phyloP scores from a whole-genome alignment of 2,888 invertebrate species.

The Encarsia formosa region DNA sequence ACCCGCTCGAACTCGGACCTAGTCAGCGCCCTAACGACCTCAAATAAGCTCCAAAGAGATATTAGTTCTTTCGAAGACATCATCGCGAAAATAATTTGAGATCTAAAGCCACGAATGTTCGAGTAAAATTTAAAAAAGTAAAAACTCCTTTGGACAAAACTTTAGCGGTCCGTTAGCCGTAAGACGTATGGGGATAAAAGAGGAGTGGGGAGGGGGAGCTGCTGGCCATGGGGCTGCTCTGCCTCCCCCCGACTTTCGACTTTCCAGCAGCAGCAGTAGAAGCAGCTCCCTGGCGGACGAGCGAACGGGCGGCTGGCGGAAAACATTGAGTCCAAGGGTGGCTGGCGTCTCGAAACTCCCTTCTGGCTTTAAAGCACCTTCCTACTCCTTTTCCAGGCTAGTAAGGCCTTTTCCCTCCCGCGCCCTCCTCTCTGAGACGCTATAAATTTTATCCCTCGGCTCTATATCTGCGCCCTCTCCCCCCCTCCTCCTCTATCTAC shows the following conservation, averaged over 20 bases:
- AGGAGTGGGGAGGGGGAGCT: conserved; percentile 19
- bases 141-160: conserved; percentile 48
- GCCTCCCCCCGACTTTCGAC: conserved; percentile 45
- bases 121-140: too few relatives aligned
- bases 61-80: too few relatives aligned
- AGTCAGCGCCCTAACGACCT: not conserved
- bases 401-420: conserved; percentile 18
- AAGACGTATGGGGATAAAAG: conserved; percentile 52
- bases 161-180: conserved; percentile 45
- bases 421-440: conserved; percentile 36
- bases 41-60: too few relatives aligned
- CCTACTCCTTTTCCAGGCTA: conserved; percentile 23
- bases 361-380: conserved; percentile 25
- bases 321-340: conserved; percentile 51
- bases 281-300: not conserved
- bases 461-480: conserved; percentile 25
- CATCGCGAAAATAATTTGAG: too few relatives aligned
- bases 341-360: conserved; percentile 31
- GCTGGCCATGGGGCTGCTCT: conserved; percentile 48
- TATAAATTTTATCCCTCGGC: conserved; percentile 47
- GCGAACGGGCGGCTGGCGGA: conserved; percentile 34
- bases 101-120: too few relatives aligned
- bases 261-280: conserved; percentile 36
- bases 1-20: not conserved
- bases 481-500: conserved; percentile 14